These are phyloP conservation scores for Musca domestica DNA, from an alignment of 1,140 invertebrate genomes.

Conservation along the genomic window DNA sequence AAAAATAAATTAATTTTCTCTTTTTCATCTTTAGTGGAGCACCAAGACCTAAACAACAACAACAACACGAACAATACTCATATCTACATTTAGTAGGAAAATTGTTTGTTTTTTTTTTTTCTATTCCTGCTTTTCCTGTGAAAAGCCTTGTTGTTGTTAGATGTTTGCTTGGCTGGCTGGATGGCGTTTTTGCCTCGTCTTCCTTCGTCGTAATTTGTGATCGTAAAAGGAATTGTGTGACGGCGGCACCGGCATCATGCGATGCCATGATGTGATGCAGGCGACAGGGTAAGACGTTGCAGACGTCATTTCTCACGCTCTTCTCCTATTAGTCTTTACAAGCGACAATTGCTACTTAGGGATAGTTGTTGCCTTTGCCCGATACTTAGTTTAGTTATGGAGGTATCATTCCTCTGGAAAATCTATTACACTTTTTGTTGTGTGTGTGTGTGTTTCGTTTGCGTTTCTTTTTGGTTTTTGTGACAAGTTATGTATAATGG, in stretches of 20 bases:
- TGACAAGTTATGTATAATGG: too few relatives aligned
- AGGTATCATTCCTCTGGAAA: neutral
- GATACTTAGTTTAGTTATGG: neutral
- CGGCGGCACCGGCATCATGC: too few relatives aligned
- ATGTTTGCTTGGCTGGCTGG: neutral
- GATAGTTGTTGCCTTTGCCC: neutral
- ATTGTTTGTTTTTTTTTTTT: too few relatives aligned
- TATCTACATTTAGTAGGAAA: too few relatives aligned
- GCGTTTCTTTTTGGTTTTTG: neutral
- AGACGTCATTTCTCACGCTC: slow-evolving; percentile 18
- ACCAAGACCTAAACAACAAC: too few relatives aligned
- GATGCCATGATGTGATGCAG: too few relatives aligned
- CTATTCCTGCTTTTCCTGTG: neutral
- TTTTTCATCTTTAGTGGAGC: too few relatives aligned
- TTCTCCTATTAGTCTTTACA: slow-evolving; percentile 19
- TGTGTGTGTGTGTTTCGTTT: neutral
- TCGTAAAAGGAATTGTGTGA: slow-evolving; percentile 8
- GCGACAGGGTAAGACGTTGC: neutral
- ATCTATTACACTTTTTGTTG: slow-evolving; percentile 14
- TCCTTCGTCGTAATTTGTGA: slow-evolving; percentile 3
- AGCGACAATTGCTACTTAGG: slow-evolving; percentile 22
- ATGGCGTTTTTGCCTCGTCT: neutral
- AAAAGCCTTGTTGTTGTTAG: slow-evolving; percentile 8
- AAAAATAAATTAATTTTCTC: too few relatives aligned
- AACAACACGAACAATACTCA: too few relatives aligned